Evolutionary conservation across 2,888 invertebrate genomes (phyloP).

Genomic region (Crocallis elinguaria): DNA sequence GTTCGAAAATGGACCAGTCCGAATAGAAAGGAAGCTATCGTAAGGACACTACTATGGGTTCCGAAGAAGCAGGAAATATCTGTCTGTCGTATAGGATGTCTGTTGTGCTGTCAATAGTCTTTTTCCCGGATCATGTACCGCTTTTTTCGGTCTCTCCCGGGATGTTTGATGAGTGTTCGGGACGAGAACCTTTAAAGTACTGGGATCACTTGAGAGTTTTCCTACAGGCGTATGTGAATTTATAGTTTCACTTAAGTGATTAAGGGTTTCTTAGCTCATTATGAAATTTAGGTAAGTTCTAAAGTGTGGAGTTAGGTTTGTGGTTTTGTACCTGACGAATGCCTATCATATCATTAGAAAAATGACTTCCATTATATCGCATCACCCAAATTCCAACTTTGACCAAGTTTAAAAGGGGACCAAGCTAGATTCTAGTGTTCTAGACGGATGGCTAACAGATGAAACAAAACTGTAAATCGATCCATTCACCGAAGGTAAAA

Average conservation of each 20-base stretch:
- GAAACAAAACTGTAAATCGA: too few species aligned
- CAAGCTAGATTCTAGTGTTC: too few species aligned
- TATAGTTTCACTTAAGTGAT: conserved; percentile 28
- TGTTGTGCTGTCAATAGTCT: not conserved
- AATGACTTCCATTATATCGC: too few species aligned
- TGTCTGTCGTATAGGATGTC: not conserved
- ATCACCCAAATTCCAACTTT: too few species aligned
- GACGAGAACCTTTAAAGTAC: not conserved
- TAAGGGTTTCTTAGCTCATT: not conserved
- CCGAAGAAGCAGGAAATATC: not conserved
- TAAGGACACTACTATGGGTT: conserved; percentile 6
- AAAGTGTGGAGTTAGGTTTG: too few species aligned
- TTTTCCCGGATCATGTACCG: not conserved
- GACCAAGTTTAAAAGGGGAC: too few species aligned
- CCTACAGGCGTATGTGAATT: not conserved
- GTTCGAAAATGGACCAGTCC: conserved; percentile 20
- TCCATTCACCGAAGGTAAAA: too few species aligned
- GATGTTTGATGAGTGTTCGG: not conserved
- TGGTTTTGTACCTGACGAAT: too few species aligned
- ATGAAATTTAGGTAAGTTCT: too few species aligned
- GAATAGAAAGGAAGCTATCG: conserved; percentile 7
- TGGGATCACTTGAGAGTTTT: not conserved
- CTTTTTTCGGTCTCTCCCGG: not conserved
- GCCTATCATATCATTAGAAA: too few species aligned
- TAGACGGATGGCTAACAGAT: too few species aligned